These are phyloP conservation scores for Aphelenchoides besseyi DNA, from an alignment of 1,140 invertebrate genomes.

Conservation along the genomic window DNA sequence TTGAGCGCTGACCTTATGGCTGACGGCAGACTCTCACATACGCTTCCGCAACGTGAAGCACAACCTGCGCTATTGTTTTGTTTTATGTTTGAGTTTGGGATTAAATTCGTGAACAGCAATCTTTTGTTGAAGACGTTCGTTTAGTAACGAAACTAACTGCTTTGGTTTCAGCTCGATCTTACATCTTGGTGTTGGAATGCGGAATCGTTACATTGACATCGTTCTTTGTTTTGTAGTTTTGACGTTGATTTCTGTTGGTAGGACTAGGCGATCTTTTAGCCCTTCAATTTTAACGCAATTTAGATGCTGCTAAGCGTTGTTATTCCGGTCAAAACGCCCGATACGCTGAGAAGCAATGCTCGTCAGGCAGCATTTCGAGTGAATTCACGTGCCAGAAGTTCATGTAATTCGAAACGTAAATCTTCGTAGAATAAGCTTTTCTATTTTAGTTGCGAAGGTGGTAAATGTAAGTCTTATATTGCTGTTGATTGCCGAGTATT, in stretches of 20 bases:
- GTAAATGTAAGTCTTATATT: constrained; percentile 33
- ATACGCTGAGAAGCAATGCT: constrained; percentile 41
- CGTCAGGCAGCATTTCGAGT: constrained; percentile 16
- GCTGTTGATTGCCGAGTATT: background rate
- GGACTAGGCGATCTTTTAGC: background rate
- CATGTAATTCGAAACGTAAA: too few species aligned
- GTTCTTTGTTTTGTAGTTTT: background rate
- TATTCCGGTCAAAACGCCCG: constrained; percentile 40
- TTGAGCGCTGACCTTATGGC: too few species aligned
- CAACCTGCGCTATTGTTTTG: too few species aligned
- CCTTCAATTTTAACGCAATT: background rate
- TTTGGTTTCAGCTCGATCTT: too few species aligned
- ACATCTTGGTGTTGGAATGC: background rate
- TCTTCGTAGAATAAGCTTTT: too few species aligned
- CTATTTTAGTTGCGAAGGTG: constrained; percentile 43
- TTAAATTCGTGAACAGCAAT: too few species aligned
- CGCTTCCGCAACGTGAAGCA: too few species aligned
- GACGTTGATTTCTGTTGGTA: background rate
- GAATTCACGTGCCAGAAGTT: constrained; percentile 45
- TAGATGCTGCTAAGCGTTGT: constrained; percentile 34
- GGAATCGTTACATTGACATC: background rate
- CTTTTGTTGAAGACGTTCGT: too few species aligned
- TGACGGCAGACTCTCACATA: too few species aligned
- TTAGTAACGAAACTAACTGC: too few species aligned
- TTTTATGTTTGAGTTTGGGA: background rate